phyloP scores from a whole-genome alignment of 2,113 vertebrate species.

The Aplodontia rufa region DNA sequence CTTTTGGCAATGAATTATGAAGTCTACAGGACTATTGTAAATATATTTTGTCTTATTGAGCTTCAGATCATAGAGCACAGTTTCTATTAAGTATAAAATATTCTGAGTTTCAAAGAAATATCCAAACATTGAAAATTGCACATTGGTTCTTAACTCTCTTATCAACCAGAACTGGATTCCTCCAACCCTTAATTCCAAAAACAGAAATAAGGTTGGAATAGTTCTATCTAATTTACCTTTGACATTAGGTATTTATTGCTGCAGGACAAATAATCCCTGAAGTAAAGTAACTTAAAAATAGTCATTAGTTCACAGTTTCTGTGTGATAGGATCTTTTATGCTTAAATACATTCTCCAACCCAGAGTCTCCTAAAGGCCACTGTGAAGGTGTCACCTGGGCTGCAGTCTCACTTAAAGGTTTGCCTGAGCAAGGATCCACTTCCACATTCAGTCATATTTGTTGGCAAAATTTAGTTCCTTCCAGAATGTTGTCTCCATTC shows the following conservation, averaged over 20 bases:
- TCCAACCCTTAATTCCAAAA: neutral
- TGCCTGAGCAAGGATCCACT: neutral
- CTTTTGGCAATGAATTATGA: neutral
- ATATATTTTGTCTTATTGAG: neutral
- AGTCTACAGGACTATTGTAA: neutral
- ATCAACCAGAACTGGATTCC: neutral
- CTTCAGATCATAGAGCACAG: neutral
- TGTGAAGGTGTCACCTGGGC: neutral
- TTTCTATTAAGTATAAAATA: neutral
- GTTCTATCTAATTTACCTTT: neutral
- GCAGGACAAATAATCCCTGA: neutral
- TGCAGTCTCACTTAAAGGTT: neutral
- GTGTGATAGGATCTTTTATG: neutral
- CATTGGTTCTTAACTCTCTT: neutral
- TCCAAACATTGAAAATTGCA: neutral
- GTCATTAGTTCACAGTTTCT: neutral
- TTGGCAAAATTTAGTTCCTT: neutral
- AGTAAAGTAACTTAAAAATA: neutral
- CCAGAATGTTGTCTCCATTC: neutral
- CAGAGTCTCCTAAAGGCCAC: neutral
- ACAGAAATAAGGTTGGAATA: neutral
- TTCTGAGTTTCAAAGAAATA: neutral
- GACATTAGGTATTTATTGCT: neutral
- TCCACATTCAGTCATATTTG: neutral
- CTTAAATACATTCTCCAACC: neutral